Evolutionary conservation across 1,140 invertebrate species (phyloP), one percentile per base, ranked within the genome.

Genomic region (Neodiprion lecontei): DNA sequence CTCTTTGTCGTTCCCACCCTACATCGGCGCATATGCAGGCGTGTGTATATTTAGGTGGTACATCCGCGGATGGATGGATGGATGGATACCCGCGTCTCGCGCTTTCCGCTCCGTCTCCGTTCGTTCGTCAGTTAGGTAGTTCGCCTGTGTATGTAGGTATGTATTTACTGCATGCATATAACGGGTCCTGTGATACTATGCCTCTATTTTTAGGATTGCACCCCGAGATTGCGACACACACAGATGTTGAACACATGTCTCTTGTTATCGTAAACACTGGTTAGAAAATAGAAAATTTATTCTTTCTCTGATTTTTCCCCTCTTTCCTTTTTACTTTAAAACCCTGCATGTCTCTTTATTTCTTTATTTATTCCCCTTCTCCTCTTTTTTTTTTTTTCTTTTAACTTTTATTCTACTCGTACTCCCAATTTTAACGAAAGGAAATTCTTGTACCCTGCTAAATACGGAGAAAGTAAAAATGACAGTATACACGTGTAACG

Each of bases 221-320:
- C 48, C 67, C 69, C 47, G 65, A 40, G 53, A 77, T 80, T 75
- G 65, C 76, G 50, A 48, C 74, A 48, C 61, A 40, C 28, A 71
- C 79, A 80, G 77, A 77, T 79, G 79, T 72, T 53, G 74, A 80
- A 70, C 80, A 81, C 75, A 79, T 80, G 80, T 79, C 69, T 69
- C 28, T 17, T 48, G 71, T 11, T 47, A 66, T 40, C 72, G 48
- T 69, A 76, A 78, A 80, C 75, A 75, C 70, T 23, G 67, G 67
- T 40, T 70, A 65, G 50, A 78, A 80, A 81, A 81, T 80, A 81
- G 77, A 80, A 73, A 61, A 61, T 61, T 61, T 61, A 12, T 61
- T 61, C 53, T 40, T 40, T 40, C 53, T 14, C 0, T 17, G 53
- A 61, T 61, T 61, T 61, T 61, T 61, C n/a, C 28, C 28, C 28